Base-by-base conservation (phyloP, 1,140 invertebrate genomes). In the Sycophila sp. region DNA sequence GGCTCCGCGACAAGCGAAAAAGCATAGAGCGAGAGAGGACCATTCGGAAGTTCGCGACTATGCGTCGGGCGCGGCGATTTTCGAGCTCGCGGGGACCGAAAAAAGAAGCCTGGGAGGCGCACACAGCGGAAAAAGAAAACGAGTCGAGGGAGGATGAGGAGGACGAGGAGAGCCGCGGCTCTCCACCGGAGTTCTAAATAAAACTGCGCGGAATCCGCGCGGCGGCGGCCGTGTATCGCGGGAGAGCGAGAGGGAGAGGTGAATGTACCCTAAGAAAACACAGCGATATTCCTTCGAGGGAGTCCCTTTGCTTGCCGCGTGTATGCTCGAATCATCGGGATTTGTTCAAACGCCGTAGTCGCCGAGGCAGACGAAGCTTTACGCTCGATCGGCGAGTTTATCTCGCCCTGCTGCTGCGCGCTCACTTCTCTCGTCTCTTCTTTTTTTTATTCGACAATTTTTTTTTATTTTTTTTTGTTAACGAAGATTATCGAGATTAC, bases 111-210 rank as follows among this genome's bases (percentile, higher is more conserved):
- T 10, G n/a, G n/a, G n/a, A n/a, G 15, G 2, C 4, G 11, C 2
- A 2, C 11, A 32, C n/a, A 17, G 32, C 10, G 26, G 24, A 19
- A 30, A 45, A 47, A 49, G 8, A 36, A 68, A 34, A 36, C n/a
- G 24, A 36, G 30, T 4, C 30, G n/a, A n/a, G 19, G 4, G 32
- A 58, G 2, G 13, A 28, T 5, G 17, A 8, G 28, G 6, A 22
- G 32, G 40, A 26, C n/a, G 28, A 32, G 22, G 55, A 26, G 38
- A 13, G 40, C 28, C n/a, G 55, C n/a, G 2, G n/a, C n/a, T n/a
- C n/a, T n/a, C n/a, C n/a, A 13, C 45, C 26, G 17, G 8, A 36
- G 36, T 64, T 64, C 60, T 64, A 70, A 70, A 70, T 70, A 70
- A 70, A 70, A 70, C 59, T 32, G 36, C 59, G 26, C 5, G 38